A percentile compares a stretch with the other conserved stretches of the same genome.
Evolutionary conservation across 1,140 invertebrate genomes (phyloP).

Genomic region (Aphis craccivora): DNA sequence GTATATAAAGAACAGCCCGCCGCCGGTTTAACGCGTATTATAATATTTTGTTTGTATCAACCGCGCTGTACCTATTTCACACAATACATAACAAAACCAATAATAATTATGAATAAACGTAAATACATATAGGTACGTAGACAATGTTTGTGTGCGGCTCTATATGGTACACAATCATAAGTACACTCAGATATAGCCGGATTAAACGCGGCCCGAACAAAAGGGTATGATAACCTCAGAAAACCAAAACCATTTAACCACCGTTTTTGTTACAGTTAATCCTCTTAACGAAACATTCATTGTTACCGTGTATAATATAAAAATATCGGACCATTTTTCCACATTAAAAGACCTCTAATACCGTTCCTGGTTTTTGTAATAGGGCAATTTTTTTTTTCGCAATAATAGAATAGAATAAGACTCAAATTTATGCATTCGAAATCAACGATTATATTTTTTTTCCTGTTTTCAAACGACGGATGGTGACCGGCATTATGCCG

Average conservation of each 20-base stretch:
- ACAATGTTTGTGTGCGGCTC: background rate
- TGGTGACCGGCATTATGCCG: background rate
- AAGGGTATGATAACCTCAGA: slow-evolving; percentile 13
- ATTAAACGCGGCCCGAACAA: slow-evolving; percentile 30
- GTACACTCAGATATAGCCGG: background rate
- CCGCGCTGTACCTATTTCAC: background rate
- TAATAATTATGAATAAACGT: background rate
- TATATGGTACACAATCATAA: slow-evolving; percentile 4
- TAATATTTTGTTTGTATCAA: background rate
- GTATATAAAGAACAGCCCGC: background rate
- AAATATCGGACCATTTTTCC: slow-evolving; percentile 41
- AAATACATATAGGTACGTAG: background rate
- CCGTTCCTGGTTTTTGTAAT: slow-evolving; percentile 15
- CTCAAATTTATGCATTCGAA: slow-evolving; percentile 35
- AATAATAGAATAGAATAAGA: slow-evolving; percentile 34
- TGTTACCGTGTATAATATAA: background rate
- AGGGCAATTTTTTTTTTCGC: slow-evolving; percentile 15
- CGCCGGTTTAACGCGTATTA: background rate
- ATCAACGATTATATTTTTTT: slow-evolving; percentile 36
- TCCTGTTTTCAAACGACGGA: background rate
- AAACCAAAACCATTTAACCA: slow-evolving; percentile 36
- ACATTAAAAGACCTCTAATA: slow-evolving; percentile 36
- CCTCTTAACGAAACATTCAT: slow-evolving; percentile 55
- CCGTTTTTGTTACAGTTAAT: slow-evolving; percentile 48
- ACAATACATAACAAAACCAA: background rate